A percentile compares a stretch with the other conserved stretches of the same genome.
Evolutionary conservation across 2,888 invertebrate genomes (phyloP).

Genomic region (Erebia aethiops): DNA sequence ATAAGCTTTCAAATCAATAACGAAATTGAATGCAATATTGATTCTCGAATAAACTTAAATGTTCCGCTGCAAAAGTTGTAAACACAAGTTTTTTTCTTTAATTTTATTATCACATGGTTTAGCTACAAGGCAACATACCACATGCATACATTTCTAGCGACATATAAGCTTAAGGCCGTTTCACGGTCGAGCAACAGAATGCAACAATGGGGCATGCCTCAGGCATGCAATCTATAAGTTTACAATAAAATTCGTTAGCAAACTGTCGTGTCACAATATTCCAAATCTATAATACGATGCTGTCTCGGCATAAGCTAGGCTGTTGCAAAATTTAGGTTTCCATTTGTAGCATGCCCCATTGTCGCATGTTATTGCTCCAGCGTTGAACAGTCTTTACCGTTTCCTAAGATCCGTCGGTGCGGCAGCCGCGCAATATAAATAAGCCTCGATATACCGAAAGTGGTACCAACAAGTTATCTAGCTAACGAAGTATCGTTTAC

Average conservation of each 20-base stretch:
- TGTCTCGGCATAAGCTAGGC: too few relatives aligned
- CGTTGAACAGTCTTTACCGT: not conserved
- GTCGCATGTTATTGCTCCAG: too few relatives aligned
- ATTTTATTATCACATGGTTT: not conserved
- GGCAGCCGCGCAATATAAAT: not conserved
- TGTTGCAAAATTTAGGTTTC: too few relatives aligned
- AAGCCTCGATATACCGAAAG: not conserved
- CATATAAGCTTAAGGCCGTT: not conserved
- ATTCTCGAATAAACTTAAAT: not conserved
- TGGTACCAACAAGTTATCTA: not conserved
- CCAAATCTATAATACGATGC: too few relatives aligned
- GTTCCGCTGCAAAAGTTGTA: constrained; percentile 2
- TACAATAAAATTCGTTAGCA: too few relatives aligned
- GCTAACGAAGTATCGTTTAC: not conserved
- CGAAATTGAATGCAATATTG: not conserved
- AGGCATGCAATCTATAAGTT: too few relatives aligned
- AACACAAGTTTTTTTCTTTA: not conserved
- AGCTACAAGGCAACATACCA: not conserved
- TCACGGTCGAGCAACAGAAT: too few relatives aligned
- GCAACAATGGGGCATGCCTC: too few relatives aligned
- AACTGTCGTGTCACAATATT: too few relatives aligned
- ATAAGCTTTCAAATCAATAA: too few relatives aligned
- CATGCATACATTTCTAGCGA: constrained; percentile 8
- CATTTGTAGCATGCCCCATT: too few relatives aligned
- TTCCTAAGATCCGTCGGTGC: not conserved